Base-by-base conservation (phyloP, 2,888 invertebrate species). In the Dolomedes plantarius region DNA sequence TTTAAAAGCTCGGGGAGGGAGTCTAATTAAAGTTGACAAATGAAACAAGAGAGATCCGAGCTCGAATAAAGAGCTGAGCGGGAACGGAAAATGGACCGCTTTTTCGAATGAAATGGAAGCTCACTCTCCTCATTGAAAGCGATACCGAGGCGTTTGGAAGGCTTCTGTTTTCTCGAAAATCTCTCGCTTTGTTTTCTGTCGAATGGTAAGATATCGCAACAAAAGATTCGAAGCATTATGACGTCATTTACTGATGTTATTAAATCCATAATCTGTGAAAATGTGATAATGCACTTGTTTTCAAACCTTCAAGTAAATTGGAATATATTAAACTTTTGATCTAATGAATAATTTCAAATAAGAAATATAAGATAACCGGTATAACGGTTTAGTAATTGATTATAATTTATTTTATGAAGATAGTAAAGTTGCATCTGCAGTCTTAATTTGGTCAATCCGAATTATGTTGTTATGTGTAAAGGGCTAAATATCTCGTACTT, bases 21-120 rank as follows among this genome's bases (percentile, higher is more conserved):
- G 65, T 65, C 29, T 65, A 65, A 65, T 65, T 65, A 65, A 65
- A 65, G 31, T 65, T 65, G 65, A 65, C 65, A 65, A 65, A 65
- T 65, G 65, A 65, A 65, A 65, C 65, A 65, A 65, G 65, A 23
- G 28, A 19, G 23, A 56, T 56, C 11, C 23, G 5, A 23, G 56
- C 19, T 56, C 56, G 23, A 19, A 56, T 23, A 56, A 56, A 16
- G 16, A 23, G 13, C 46, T 23, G 23, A 23, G 23, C 56, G 23
- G 56, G 23, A 56, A 56, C 23, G 56, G 56, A 56, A 56, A 56
- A 56, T 56, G 56, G 56, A 56, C 56, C 56, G 56, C 56, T 56
- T 56, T 56, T 56, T 56, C 23, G 56, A 56, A 56, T 56, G 56
- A 56, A 56, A 56, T 56, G 11, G 56, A 56, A 56, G 23, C 56